phyloP scores from a whole-genome alignment of 2,113 vertebrate species.

The Siniperca chuatsi region DNA sequence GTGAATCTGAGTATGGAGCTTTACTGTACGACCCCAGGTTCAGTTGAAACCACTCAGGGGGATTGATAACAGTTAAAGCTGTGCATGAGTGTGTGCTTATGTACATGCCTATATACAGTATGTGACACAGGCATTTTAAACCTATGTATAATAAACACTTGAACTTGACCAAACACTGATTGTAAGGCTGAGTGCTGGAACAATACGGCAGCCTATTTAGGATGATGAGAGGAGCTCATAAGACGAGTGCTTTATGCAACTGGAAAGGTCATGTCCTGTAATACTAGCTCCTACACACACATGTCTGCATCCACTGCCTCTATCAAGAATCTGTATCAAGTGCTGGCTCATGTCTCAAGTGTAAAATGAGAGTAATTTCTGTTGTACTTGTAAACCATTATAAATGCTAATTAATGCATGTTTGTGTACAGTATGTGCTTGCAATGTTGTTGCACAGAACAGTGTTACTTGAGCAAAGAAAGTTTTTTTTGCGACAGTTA shows the following conservation, averaged over 20 bases:
- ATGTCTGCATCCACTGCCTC: not conserved
- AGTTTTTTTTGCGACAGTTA: not conserved
- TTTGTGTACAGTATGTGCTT: not conserved
- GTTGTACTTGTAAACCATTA: conserved; percentile 36
- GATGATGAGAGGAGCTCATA: conserved; percentile 39
- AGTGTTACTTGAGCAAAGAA: not conserved
- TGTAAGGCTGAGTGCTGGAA: conserved; percentile 28
- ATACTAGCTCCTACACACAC: not conserved
- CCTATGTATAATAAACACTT: conserved; percentile 46
- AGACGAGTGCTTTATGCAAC: conserved; percentile 36
- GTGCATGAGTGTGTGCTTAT: conserved; percentile 1
- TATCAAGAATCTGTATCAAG: conserved; percentile 39
- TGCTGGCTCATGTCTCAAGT: conserved; percentile 42
- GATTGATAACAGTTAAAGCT: conserved; percentile 11
- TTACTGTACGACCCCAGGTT: conserved; percentile 24
- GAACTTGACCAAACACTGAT: conserved; percentile 40
- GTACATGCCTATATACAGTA: not conserved
- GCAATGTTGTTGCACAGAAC: not conserved
- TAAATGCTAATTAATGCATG: conserved; percentile 25
- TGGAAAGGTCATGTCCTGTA: conserved; percentile 37
- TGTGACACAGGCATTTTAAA: conserved; percentile 12
- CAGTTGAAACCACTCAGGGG: conserved; percentile 23
- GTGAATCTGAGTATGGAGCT: conserved; percentile 9
- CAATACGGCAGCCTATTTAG: conserved; percentile 53
- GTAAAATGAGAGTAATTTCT: conserved; percentile 22